Evolutionary conservation across 2,113 vertebrate species (phyloP).

Genomic region (Periophthalmodon schlosseri): DNA sequence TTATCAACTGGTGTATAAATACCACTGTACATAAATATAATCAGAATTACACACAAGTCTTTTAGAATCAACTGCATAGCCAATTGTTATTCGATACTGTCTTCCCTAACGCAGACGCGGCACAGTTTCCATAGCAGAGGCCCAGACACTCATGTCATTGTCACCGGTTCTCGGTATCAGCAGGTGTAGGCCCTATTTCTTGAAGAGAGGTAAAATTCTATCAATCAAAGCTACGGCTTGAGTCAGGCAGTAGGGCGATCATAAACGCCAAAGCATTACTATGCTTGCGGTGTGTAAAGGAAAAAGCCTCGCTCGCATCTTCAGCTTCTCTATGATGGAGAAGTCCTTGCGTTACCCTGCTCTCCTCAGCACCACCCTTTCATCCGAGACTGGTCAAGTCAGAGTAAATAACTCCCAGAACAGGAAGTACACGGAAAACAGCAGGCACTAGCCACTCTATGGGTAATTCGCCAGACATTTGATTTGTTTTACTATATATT

Average conservation of each 20-base stretch:
- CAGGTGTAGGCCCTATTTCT: background rate
- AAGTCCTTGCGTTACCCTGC: constrained; percentile 38
- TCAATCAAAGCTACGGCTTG: constrained; percentile 7
- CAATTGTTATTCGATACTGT: background rate
- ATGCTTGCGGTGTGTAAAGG: background rate
- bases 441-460: background rate
- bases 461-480: background rate
- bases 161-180: background rate
- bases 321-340: constrained; percentile 27
- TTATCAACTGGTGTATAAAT: too few species aligned
- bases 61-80: background rate
- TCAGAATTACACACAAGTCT: background rate
- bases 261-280: constrained; percentile 11
- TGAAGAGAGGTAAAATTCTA: background rate
- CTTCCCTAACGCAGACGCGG: background rate
- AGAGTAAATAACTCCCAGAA: background rate
- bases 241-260: background rate
- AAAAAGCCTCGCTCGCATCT: constrained; percentile 35
- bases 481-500: background rate
- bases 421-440: constrained; percentile 39
- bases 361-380: constrained; percentile 67
- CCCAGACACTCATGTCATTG: background rate
- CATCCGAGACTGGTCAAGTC: constrained; percentile 36
- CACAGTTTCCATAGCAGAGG: background rate
- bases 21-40: too few species aligned